Evolutionary conservation across 1,140 invertebrate genomes (phyloP).

Genomic region (Eulimnadia texana): DNA sequence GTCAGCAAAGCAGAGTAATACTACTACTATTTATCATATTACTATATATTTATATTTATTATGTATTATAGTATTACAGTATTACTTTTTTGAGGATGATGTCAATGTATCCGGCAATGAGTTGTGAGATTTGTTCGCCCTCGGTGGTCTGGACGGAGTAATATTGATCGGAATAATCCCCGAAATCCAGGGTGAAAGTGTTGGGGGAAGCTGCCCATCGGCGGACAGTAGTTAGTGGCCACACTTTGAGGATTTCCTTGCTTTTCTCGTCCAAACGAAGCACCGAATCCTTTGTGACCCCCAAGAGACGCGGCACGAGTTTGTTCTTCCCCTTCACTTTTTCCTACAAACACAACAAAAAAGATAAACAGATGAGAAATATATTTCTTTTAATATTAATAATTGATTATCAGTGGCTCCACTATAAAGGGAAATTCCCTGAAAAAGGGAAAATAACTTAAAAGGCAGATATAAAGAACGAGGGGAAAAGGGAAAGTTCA

Average conservation of each 20-base stretch:
- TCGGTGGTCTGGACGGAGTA: slow-evolving; percentile 98
- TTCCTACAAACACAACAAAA: slow-evolving; percentile 39
- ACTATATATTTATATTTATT: neutral
- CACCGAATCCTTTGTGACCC: slow-evolving; percentile 96
- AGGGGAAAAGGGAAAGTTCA: no score
- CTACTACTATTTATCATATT: no score
- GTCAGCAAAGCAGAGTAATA: no score
- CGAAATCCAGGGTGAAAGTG: slow-evolving; percentile 99
- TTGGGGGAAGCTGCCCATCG: slow-evolving; percentile 97
- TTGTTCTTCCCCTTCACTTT: slow-evolving; percentile 98
- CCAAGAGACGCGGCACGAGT: slow-evolving; percentile 84
- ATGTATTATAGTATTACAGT: neutral
- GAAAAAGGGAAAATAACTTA: no score
- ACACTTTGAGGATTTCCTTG: slow-evolving; percentile 89
- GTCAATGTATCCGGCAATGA: slow-evolving; percentile 98
- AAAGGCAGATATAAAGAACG: no score
- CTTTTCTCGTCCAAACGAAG: slow-evolving; percentile 92
- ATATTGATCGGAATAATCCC: slow-evolving; percentile 96
- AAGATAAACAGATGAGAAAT: slow-evolving; percentile 3
- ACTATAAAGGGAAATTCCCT: no score
- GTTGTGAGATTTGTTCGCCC: slow-evolving; percentile 93
- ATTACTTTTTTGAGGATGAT: slow-evolving; percentile 84
- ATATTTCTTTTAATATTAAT: neutral
- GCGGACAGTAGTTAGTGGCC: slow-evolving; percentile 91
- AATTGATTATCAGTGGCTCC: neutral